Percentiles rank a stretch among this genome's conserved stretches.
Conservation (phyloP, 2,113 vertebrate species). For the Chloropsis hardwickii region DNA sequence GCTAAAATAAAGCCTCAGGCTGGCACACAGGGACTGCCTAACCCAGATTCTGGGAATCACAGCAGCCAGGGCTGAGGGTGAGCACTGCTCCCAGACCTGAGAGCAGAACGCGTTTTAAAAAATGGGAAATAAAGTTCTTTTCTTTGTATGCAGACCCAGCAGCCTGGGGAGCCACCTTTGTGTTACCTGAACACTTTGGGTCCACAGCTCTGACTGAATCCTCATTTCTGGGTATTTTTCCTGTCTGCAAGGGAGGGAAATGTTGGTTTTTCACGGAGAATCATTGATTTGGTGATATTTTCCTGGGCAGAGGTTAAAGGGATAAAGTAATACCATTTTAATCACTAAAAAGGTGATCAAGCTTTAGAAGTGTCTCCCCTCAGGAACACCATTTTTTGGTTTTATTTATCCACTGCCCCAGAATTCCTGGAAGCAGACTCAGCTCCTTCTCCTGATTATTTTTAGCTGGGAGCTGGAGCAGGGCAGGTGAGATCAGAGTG, state of each 20-base stretch:
- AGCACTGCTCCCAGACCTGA: fast-evolving
- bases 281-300: neutral
- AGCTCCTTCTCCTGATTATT: conserved; percentile 15
- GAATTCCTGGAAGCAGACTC: neutral
- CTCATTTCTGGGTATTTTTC: neutral
- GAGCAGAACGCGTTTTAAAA: neutral
- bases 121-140: neutral
- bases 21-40: neutral
- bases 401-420: neutral
- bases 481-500: neutral
- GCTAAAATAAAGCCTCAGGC: neutral
- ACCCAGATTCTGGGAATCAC: neutral
- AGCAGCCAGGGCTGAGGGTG: neutral
- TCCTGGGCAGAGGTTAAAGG: neutral
- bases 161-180: neutral
- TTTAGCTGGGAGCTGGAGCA: conserved; percentile 8
- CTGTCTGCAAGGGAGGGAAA: neutral
- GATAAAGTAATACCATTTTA: too few relatives aligned
- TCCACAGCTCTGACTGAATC: neutral
- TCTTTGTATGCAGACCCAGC: neutral
- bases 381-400: fast-evolving
- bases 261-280: neutral
- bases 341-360: neutral
- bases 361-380: neutral
- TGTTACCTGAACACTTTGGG: neutral